Conservation (phyloP, 2,888 invertebrate genomes). For the Tolmerus cingulatus region DNA sequence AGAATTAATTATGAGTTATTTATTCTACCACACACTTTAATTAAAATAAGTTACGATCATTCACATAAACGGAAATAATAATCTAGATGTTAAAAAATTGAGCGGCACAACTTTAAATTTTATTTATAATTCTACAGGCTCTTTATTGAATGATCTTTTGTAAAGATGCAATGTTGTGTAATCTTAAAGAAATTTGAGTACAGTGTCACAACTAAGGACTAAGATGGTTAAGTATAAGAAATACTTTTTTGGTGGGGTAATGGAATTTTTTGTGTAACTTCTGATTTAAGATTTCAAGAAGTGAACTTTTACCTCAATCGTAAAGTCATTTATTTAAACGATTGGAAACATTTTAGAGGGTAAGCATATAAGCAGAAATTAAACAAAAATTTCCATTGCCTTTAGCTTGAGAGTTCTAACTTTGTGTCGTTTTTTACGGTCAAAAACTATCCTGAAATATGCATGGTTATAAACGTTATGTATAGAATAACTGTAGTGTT, state of each 20-base stretch:
- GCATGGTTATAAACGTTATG: not conserved
- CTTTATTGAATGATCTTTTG: not conserved
- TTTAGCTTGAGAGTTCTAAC: not conserved
- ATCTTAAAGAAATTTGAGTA: not conserved
- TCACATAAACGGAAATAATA: too few species aligned
- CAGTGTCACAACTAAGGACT: not conserved
- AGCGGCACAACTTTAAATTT: not conserved
- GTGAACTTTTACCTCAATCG: not conserved
- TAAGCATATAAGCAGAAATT: not conserved
- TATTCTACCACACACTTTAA: too few species aligned
- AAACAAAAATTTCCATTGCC: not conserved
- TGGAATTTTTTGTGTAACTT: not conserved
- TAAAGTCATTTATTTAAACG: not conserved
- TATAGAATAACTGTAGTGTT: slow-evolving; percentile 19
- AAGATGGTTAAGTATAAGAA: not conserved
- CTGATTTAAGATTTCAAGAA: not conserved
- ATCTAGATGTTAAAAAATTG: not conserved
- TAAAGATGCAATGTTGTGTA: not conserved
- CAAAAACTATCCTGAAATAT: not conserved
- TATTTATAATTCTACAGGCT: not conserved
- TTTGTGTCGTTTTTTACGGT: not conserved
- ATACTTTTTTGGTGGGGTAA: not conserved
- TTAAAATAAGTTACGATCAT: too few species aligned
- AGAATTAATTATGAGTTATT: too few species aligned
- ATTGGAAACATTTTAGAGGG: not conserved